Conservation (phyloP, 2,113 vertebrate genomes). For the Sphyrna mokarran region DNA sequence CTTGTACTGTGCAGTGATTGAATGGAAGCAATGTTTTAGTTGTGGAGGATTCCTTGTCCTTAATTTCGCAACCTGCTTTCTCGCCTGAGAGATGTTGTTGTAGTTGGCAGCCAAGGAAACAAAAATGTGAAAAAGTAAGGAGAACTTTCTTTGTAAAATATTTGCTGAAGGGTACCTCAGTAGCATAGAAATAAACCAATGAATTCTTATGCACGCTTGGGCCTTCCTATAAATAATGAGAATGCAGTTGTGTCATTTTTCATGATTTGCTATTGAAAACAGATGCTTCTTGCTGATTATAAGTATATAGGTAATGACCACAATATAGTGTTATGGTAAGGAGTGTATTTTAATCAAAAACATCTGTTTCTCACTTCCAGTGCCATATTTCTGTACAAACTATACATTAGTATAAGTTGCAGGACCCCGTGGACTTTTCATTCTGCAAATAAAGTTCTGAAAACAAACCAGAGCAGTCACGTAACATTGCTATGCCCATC, state of each 20-base stretch:
- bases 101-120: background rate
- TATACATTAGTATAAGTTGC: background rate
- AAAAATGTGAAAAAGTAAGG: background rate
- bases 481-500: background rate
- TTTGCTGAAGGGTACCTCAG: background rate
- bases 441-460: background rate
- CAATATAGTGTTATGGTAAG: background rate
- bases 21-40: background rate
- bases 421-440: background rate
- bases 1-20: background rate
- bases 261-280: constrained; percentile 31
- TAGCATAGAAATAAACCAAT: background rate
- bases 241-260: background rate
- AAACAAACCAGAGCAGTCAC: background rate
- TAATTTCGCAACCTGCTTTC: background rate
- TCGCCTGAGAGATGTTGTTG: background rate
- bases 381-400: constrained; percentile 29
- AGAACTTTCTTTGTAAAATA: background rate
- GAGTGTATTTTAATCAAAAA: constrained; percentile 25
- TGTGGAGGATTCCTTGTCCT: background rate
- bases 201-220: background rate
- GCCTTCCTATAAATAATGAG: background rate
- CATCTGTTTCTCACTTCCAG: constrained; percentile 34
- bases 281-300: constrained; percentile 30
- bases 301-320: constrained; percentile 24